A percentile compares a stretch with the other conserved stretches of the same genome.
phyloP scores from a whole-genome alignment of 2,888 invertebrate species.

The Labia minor region DNA sequence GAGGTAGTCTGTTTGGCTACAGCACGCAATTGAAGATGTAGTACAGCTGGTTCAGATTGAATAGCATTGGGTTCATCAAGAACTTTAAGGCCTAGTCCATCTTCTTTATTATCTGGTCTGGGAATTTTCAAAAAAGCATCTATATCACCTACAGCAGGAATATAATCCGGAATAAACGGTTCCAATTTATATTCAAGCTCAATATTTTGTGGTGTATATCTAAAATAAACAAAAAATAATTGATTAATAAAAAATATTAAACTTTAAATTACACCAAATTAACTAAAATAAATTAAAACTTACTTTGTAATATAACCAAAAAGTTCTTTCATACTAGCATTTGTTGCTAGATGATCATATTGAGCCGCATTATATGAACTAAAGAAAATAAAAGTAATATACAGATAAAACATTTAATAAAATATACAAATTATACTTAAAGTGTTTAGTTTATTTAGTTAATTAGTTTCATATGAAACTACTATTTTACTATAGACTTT shows the following conservation, averaged over 20 bases:
- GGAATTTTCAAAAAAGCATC: slow-evolving; percentile 93
- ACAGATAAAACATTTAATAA: slow-evolving; percentile 13
- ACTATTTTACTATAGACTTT: no score
- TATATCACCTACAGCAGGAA: slow-evolving; percentile 96
- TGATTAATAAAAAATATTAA: no score
- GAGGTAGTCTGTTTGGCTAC: slow-evolving; percentile 57
- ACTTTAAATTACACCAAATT: neutral
- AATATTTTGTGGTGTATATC: slow-evolving; percentile 86
- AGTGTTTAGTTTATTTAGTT: no score
- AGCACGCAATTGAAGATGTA: slow-evolving; percentile 78
- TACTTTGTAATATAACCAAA: slow-evolving; percentile 87
- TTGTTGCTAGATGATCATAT: slow-evolving; percentile 70
- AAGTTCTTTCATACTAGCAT: slow-evolving; percentile 77
- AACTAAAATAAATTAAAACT: slow-evolving; percentile 26
- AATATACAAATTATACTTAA: neutral
- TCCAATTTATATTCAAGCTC: slow-evolving; percentile 81
- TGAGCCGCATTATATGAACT: slow-evolving; percentile 54
- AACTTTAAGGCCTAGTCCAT: slow-evolving; percentile 60
- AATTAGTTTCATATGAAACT: no score
- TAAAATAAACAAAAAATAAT: no score
- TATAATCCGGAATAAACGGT: slow-evolving; percentile 92
- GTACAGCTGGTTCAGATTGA: slow-evolving; percentile 89
- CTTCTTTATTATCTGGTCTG: slow-evolving; percentile 60
- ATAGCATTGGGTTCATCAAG: slow-evolving; percentile 90
- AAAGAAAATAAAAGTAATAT: slow-evolving; percentile 19